Evolutionary conservation across 2,888 invertebrate genomes (phyloP), one percentile per base, ranked within the genome.

Genomic region (Epistrophella euchroma): DNA sequence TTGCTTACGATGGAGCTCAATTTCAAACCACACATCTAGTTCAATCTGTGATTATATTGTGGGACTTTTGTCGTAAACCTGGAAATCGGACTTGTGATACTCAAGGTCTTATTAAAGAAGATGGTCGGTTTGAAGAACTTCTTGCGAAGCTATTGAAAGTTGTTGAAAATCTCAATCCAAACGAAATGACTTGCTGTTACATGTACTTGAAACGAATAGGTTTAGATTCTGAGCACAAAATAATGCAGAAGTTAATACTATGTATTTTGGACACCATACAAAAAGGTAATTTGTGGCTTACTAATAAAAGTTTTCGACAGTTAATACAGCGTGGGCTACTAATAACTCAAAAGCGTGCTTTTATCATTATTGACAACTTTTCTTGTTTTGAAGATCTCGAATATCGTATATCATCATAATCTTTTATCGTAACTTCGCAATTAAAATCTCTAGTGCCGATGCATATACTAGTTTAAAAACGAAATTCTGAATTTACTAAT

Each of bases 181-280:
- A 93, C 43, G 92, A 92, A 40, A 88, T 93, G 43, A 93, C 93
- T 84, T 93, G 92, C 82, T 90, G 92, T 70, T 90, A 93, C 32
- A 89, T 93, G 19, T 93, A 94, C 88, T 90, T 94, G 60, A 92
- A 91, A 55, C 93, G 93, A 89, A 91, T 94, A 88, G 93, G 93
- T 5, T 87, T 94, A 7, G 87, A 90, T 10, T 88, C 91, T 45
- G 89, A 90, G 43, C 89, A 92, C 62, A 66, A 87, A 0, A 86
- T 90, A 1, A 88, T 93, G 87, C 91, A 92, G 74, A 82, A 89
- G n/a, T 78, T 94, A 5, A 89, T 93, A 4, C 52, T 88, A 2
- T 89, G 87, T 22, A 90, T 90, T 2, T 73, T 91, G 15, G 37
- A 89, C 4, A 47, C 89, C n/a, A 88, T 94, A 6, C 90, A 89